Evolutionary conservation across 2,113 vertebrate species (phyloP).

Genomic region (Struthidea cinerea): DNA sequence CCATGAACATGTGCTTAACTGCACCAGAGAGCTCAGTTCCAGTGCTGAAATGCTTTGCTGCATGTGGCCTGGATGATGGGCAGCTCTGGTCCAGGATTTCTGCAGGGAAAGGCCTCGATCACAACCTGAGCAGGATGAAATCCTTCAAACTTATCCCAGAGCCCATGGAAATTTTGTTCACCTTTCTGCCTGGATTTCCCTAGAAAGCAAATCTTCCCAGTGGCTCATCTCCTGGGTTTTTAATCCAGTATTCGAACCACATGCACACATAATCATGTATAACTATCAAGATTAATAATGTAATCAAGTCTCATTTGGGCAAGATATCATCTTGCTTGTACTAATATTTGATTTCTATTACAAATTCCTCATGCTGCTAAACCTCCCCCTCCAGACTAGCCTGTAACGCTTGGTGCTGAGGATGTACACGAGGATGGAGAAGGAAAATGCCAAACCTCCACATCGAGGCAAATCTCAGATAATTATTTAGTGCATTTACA

Average conservation of each 20-base stretch:
- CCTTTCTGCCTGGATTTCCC: background rate
- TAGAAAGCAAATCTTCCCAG: background rate
- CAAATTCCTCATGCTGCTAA: slow-evolving; percentile 11
- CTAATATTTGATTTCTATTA: slow-evolving; percentile 57
- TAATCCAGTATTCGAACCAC: background rate
- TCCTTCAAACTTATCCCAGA: background rate
- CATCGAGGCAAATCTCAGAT: background rate
- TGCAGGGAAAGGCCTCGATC: background rate
- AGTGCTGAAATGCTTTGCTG: background rate
- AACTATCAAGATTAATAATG: slow-evolving; percentile 36
- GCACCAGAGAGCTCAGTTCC: background rate
- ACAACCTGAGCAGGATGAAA: background rate
- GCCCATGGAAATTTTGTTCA: background rate
- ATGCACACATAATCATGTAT: background rate
- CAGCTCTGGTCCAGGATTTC: background rate
- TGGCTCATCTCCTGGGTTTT: background rate
- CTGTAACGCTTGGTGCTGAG: background rate
- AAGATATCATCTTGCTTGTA: slow-evolving; percentile 53
- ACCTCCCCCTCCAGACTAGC: background rate
- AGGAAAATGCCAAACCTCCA: background rate
- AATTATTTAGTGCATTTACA: slow-evolving; percentile 28
- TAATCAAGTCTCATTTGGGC: slow-evolving; percentile 28
- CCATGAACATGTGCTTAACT: fast-evolving
- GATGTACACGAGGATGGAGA: background rate
- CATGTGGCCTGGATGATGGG: fast-evolving